phyloP scores from a whole-genome alignment of 2,113 vertebrate species.

The Parotia lawesii region DNA sequence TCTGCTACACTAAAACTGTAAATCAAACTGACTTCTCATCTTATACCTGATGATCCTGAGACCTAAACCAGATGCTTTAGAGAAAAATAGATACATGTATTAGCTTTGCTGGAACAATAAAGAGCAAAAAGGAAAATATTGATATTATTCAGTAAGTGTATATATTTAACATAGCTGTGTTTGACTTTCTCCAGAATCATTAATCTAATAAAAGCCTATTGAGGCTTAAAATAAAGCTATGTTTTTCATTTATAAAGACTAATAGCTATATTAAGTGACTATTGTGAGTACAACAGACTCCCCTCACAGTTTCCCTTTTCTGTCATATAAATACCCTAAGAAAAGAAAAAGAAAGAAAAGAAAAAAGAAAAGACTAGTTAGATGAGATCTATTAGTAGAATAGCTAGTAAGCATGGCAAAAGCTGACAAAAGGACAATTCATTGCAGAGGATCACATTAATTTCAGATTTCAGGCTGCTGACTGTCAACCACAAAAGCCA shows the following conservation, averaged over 20 bases:
- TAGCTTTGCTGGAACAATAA: not conserved
- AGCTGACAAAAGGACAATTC: not conserved
- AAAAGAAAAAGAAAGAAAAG: not conserved
- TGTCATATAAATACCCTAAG: not conserved
- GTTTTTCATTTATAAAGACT: conserved; percentile 43
- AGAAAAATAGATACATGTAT: not conserved
- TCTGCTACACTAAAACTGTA: not conserved
- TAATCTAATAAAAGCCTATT: conserved; percentile 40
- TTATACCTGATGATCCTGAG: not conserved
- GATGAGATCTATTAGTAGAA: not conserved
- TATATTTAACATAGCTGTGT: not conserved
- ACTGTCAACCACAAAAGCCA: not conserved
- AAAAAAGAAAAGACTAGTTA: not conserved
- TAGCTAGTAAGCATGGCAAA: not conserved
- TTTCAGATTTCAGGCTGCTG: not conserved
- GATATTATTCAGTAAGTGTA: not conserved
- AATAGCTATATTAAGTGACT: conserved; percentile 35
- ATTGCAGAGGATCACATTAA: not conserved
- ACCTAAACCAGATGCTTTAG: not conserved
- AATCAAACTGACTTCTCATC: not conserved
- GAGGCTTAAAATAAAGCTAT: conserved; percentile 44
- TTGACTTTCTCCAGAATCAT: conserved; percentile 13
- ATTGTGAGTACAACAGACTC: conserved; percentile 1
- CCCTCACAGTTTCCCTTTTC: not conserved
- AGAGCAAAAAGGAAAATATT: not conserved